Base-by-base conservation (phyloP, 2,888 invertebrate species). In the Cryptus armator region DNA sequence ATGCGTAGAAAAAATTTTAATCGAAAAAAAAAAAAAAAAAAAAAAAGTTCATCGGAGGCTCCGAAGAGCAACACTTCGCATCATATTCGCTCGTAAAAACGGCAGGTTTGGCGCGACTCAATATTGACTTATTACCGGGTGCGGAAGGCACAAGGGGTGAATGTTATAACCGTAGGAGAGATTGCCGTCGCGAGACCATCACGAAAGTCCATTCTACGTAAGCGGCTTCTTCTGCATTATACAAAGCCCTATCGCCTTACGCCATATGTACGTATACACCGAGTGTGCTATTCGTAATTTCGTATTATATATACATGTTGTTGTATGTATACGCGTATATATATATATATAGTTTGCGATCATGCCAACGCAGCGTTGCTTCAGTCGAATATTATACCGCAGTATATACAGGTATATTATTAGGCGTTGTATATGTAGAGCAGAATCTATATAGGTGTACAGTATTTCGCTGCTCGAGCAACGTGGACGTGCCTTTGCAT, bases 401-500 rank as follows among this genome's bases (percentile, higher is more conserved):
- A 12, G 67, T n/a, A 43, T 59, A 56, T 62, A 78, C 53, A 66
- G 10, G 16, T 37, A 68, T 53, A 44, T 59, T 14, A 44, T 48
- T 12, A 32, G 14, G 59, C 59, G 5, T 32, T 70, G 53, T 71
- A 68, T 64, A 75, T 79, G 74, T 76, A 76, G 53, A 44, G 66
- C 19, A 56, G 29, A 56, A 66, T 64, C 64, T 53, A 71, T 76
- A 51, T 67, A 74, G 48, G 75, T 59, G 16, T 59, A 80, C 62
- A 44, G 70, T 71, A 70, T 84, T 84, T 76, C 56, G 71, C 51
- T 71, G 75, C 71, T 64, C 66, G 66, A 70, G 75, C 66, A 32
- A 71, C 62, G 68, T 64, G 56, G 19, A 80, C 83, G 83, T 84
- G 83, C 70, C 66, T 84, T 71, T 84, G 83, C 83, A 84, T 84